Evolutionary conservation across 2,113 vertebrate species (phyloP).

Genomic region (Equus przewalskii): DNA sequence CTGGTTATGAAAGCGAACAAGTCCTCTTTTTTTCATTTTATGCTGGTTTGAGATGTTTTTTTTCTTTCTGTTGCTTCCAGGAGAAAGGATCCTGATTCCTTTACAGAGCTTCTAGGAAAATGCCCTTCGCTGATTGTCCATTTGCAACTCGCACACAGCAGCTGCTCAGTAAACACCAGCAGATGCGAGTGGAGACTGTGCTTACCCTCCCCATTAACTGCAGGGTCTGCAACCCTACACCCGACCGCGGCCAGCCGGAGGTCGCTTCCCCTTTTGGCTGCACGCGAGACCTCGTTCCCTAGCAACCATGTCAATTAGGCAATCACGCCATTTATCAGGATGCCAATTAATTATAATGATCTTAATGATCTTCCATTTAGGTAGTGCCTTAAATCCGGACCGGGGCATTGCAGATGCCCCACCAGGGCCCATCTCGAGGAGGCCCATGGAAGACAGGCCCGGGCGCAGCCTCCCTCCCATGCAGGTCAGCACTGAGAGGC

Average conservation of each 20-base stretch:
- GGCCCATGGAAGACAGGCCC: neutral
- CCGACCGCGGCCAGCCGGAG: conserved; percentile 63
- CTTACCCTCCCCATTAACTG: neutral
- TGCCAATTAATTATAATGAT: conserved; percentile 86
- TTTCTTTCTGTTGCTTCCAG: neutral
- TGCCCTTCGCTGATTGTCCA: neutral
- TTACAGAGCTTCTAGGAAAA: conserved; percentile 43
- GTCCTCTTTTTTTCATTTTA: neutral
- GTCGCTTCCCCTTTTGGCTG: conserved; percentile 74
- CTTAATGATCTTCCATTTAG: conserved; percentile 83
- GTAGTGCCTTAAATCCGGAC: conserved; percentile 63
- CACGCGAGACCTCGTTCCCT: conserved; percentile 79
- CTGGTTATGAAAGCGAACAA: neutral
- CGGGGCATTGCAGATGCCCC: conserved; percentile 23
- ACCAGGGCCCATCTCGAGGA: neutral
- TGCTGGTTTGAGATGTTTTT: neutral
- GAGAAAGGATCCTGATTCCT: conserved; percentile 35
- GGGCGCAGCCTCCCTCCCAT: neutral
- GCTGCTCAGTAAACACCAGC: neutral
- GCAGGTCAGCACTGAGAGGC: neutral
- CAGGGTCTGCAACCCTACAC: conserved; percentile 31
- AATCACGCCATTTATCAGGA: conserved; percentile 83
- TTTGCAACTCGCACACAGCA: conserved; percentile 18
- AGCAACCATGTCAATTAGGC: conserved; percentile 88
- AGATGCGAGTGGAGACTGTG: neutral